Base-by-base conservation (phyloP, 2,888 invertebrate species). In the Orchesella flavescens region DNA sequence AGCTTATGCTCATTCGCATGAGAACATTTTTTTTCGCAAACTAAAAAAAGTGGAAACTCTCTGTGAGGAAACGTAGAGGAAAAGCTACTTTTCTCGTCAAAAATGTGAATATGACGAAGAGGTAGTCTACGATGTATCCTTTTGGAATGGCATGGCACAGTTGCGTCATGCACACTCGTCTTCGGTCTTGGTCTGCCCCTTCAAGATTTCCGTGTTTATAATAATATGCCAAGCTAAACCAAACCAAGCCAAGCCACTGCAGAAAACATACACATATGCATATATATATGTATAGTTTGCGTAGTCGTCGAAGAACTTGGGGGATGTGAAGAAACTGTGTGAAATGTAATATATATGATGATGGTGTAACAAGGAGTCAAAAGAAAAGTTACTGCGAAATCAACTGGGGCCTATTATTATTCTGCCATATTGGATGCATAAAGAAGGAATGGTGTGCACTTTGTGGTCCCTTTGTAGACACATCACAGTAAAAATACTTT, bases 401-500 rank as follows among this genome's bases (percentile, higher is more conserved):
- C 79, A 73, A 80, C 79, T 72, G 79, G 79, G 72, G 19, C 69
- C 78, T 80, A 73, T 80, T 80, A 79, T 73, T 73, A 73, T 80
- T 73, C 73, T 57, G 44, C 17, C 19, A 63, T 61, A 66, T 65
- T 73, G 19, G 17, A 66, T 76, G 24, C 17, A 69, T 24, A 15
- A 21, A 53, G 23, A 21, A 43, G 10, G 53, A n/a, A 12, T 65
- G 34, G 55, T 65, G 65, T 65, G 53, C 61, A 75, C 53, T 75
- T 65, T 75, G 75, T 24, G 66, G 74, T 74, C 66, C 66, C 43
- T 66, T 57, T 72, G 57, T 34, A 73, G 73, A 43, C 43, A 19
- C 17, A 34, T 55, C 57, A 53, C 34, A 72, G 15, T 44, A 21
- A 61, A 59, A 44, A 43, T 59, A 21, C 44, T 71, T 46, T 24